Conservation (phyloP, 2,888 invertebrate genomes). For the Steinernema carpocapsae region DNA sequence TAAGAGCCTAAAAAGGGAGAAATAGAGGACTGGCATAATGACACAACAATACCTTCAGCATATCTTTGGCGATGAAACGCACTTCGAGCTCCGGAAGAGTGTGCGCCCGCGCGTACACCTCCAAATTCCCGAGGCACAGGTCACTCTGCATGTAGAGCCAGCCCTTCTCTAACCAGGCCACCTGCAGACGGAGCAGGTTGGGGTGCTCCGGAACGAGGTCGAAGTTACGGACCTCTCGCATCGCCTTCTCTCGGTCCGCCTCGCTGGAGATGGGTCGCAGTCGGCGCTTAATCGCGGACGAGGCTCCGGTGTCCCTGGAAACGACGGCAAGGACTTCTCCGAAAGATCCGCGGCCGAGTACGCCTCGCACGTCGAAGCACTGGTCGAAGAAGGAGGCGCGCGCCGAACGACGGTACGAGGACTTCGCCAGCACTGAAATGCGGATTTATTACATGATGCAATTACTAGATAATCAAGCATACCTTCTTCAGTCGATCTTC, state of each 20-base stretch:
- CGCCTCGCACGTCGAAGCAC: slow-evolving; percentile 75
- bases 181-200: slow-evolving; percentile 77
- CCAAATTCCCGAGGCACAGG: slow-evolving; percentile 76
- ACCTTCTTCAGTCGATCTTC: slow-evolving; percentile 5
- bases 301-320: slow-evolving; percentile 69
- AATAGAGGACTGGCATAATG: not conserved
- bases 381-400: slow-evolving; percentile 77
- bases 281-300: slow-evolving; percentile 79
- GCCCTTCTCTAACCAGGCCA: slow-evolving; percentile 80
- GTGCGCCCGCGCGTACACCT: slow-evolving; percentile 73
- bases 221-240: slow-evolving; percentile 74
- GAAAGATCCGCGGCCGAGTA: slow-evolving; percentile 80
- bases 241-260: slow-evolving; percentile 50
- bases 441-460: no score
- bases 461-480: no score
- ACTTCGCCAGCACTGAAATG: not conserved
- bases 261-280: slow-evolving; percentile 49
- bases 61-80: slow-evolving; percentile 63
- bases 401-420: not conserved
- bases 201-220: slow-evolving; percentile 77
- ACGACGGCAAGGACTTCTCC: slow-evolving; percentile 73
- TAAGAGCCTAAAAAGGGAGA: slow-evolving; percentile 68
- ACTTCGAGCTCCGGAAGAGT: slow-evolving; percentile 77
- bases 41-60: not conserved
- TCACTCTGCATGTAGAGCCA: slow-evolving; percentile 79